These are phyloP conservation scores for Hirudo medicinalis DNA, from an alignment of 1,140 invertebrate genomes.

Conservation along the genomic window DNA sequence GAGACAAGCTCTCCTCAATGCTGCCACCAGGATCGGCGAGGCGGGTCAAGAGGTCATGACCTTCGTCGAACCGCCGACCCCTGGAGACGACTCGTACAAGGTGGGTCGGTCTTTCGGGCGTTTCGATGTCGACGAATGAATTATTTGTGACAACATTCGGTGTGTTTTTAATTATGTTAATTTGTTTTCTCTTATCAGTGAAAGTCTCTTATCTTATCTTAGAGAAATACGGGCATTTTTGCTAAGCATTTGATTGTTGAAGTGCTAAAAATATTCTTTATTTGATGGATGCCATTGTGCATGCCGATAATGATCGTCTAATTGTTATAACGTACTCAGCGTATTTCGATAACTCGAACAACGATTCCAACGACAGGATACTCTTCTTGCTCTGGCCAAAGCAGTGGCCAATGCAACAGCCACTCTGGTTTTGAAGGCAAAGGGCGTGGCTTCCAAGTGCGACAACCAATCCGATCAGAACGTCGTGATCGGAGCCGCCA, in stretches of 20 bases:
- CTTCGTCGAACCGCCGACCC: constrained; percentile 30
- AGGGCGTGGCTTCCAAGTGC: constrained; percentile 59
- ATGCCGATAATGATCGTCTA: no score
- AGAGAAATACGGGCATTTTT: no score
- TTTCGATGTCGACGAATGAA: neutral
- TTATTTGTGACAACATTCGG: no score
- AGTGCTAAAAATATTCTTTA: no score
- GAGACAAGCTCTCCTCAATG: constrained; percentile 77
- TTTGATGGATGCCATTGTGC: no score
- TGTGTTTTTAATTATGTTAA: no score
- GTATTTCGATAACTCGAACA: no score
- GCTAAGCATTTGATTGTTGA: no score
- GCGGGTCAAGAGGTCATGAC: constrained; percentile 80
- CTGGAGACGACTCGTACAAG: constrained; percentile 45
- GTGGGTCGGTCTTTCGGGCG: constrained; percentile 71
- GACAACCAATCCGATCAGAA: constrained; percentile 44
- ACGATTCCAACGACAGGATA: constrained; percentile 30
- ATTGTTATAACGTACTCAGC: no score
- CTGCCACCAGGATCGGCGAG: constrained; percentile 86
- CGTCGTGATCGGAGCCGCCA: constrained; percentile 80
- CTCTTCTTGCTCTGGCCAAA: constrained; percentile 38
- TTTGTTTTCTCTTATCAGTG: no score
- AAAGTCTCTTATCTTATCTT: no score
- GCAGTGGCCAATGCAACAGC: constrained; percentile 42
- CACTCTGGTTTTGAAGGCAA: constrained; percentile 42